Evolutionary conservation across 1,140 invertebrate genomes (phyloP).

Genomic region (Neomicropteryx cornuta): DNA sequence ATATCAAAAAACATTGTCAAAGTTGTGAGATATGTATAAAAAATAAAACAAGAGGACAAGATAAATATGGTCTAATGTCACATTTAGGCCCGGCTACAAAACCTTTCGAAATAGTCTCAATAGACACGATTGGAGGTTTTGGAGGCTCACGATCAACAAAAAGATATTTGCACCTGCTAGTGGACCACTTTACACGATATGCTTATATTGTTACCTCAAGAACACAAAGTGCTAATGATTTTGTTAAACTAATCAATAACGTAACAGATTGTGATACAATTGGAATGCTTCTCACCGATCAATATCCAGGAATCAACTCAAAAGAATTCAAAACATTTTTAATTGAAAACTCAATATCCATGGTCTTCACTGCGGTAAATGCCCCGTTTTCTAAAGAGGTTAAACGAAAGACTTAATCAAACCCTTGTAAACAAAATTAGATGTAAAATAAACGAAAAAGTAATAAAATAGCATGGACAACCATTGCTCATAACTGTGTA

Average conservation of each 20-base stretch:
- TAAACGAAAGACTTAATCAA: slow-evolving; percentile 24
- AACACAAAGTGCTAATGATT: slow-evolving; percentile 20
- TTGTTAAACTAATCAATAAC: slow-evolving; percentile 25
- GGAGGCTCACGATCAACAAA: slow-evolving; percentile 10
- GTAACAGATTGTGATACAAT: slow-evolving; percentile 6
- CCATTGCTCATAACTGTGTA: slow-evolving; percentile 19
- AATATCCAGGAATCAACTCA: slow-evolving; percentile 23
- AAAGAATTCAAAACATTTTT: slow-evolving; percentile 20
- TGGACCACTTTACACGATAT: slow-evolving; percentile 6
- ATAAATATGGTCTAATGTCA: slow-evolving; percentile 16
- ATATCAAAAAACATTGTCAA: slow-evolving; percentile 11
- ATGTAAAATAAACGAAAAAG: slow-evolving; percentile 18
- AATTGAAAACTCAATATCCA: slow-evolving; percentile 12
- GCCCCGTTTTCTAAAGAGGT: slow-evolving; percentile 19
- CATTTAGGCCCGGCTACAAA: slow-evolving; percentile 15
- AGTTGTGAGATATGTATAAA: slow-evolving; percentile 15
- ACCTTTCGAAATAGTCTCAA: neutral
- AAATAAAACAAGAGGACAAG: slow-evolving; percentile 12
- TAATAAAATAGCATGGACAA: slow-evolving; percentile 17
- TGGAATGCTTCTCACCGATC: slow-evolving; percentile 17
- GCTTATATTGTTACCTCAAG: slow-evolving; percentile 14
- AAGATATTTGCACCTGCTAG: slow-evolving; percentile 15
- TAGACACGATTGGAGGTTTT: slow-evolving; percentile 14
- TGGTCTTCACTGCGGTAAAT: slow-evolving; percentile 21
- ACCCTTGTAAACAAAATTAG: slow-evolving; percentile 21